phyloP scores from a whole-genome alignment of 1,140 invertebrate genomes.

The Eriosoma lanigerum region DNA sequence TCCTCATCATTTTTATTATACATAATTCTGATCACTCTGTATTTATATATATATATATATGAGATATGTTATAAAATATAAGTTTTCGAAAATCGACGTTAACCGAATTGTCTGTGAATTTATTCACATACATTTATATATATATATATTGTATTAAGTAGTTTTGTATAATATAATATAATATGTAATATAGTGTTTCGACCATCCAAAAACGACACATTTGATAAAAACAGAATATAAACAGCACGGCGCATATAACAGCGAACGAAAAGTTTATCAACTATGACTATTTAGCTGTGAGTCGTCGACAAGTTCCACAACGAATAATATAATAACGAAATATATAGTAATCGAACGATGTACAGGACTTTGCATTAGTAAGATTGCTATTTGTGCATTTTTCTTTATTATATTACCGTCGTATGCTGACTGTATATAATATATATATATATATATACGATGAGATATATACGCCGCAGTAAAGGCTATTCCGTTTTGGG shows the following conservation, averaged over 20 bases:
- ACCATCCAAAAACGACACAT: slow-evolving; percentile 14
- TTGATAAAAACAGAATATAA: slow-evolving; percentile 15
- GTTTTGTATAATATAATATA: no score
- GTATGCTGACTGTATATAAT: no score
- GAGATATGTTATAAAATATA: neutral
- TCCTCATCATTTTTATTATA: no score
- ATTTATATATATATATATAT: no score
- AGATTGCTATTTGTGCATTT: slow-evolving; percentile 24
- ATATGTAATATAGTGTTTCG: neutral
- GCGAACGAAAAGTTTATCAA: slow-evolving; percentile 21
- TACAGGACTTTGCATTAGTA: slow-evolving; percentile 31
- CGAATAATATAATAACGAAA: no score
- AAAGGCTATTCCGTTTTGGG: neutral
- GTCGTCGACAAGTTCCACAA: no score
- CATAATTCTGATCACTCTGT: no score
- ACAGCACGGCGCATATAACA: neutral
- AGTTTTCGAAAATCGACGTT: slow-evolving; percentile 2
- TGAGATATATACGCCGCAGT: no score
- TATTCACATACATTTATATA: no score
- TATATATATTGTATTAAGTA: no score
- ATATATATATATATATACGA: no score
- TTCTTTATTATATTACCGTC: neutral
- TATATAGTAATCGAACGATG: neutral
- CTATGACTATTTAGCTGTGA: neutral
- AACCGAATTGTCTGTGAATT: slow-evolving; percentile 23